phyloP scores from a whole-genome alignment of 2,797 vertebrate genomes.

The Gallinago stenura region DNA sequence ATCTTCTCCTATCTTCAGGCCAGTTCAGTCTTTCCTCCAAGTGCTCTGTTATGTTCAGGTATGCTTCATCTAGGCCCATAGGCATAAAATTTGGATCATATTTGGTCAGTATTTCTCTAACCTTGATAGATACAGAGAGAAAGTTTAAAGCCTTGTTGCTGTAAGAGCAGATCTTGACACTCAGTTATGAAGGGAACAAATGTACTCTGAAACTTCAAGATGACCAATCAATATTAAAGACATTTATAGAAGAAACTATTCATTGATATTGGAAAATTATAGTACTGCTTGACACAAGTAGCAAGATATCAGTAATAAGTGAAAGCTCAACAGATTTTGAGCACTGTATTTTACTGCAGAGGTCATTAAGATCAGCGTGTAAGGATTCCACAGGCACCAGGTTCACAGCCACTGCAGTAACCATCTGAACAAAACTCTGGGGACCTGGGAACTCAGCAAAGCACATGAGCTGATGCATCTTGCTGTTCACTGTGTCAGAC shows the following conservation, averaged over 20 bases:
- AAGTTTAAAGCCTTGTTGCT: constrained; percentile 31
- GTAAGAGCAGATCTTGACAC: constrained; percentile 9
- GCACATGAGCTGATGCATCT: neutral
- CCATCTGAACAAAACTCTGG: neutral
- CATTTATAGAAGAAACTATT: constrained; percentile 51
- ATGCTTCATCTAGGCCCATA: constrained; percentile 96
- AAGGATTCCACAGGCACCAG: neutral
- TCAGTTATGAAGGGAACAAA: constrained; percentile 4
- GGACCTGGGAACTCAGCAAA: neutral
- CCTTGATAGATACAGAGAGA: constrained; percentile 79
- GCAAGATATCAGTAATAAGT: neutral
- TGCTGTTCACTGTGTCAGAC: neutral
- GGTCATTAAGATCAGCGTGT: neutral
- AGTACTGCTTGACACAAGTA: neutral
- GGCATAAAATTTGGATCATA: constrained; percentile 94
- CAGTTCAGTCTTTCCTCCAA: constrained; percentile 88
- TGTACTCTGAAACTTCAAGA: constrained; percentile 12
- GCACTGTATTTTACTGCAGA: neutral
- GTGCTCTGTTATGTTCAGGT: constrained; percentile 94
- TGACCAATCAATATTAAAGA: neutral
- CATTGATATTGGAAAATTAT: neutral
- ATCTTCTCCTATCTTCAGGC: constrained; percentile 87
- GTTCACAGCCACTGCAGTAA: neutral
- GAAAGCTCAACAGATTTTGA: neutral
- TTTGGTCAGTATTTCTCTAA: constrained; percentile 90